Evolutionary conservation across 1,140 invertebrate species (phyloP).

Genomic region (Drosophila ironensis): DNA sequence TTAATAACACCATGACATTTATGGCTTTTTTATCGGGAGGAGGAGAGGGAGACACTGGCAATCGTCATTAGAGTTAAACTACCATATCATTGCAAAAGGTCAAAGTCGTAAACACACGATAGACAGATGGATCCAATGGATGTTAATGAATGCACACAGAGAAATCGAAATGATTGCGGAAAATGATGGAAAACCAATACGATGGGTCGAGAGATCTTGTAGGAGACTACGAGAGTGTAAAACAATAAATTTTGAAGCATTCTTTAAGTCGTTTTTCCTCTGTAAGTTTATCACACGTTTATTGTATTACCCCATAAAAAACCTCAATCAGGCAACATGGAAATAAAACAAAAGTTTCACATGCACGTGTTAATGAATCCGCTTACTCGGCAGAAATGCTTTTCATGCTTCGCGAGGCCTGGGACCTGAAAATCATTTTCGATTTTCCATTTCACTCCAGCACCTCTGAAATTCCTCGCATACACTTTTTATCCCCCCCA

Average conservation of each 20-base stretch:
- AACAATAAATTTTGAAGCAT: no score
- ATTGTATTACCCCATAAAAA: constrained; percentile 8
- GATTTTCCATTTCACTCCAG: constrained; percentile 6
- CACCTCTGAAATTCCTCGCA: background rate
- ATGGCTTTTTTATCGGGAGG: constrained; percentile 46
- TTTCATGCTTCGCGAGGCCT: constrained; percentile 9
- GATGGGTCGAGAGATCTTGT: no score
- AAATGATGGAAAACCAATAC: background rate
- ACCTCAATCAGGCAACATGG: background rate
- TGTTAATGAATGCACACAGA: constrained; percentile 21
- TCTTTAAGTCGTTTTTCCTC: background rate
- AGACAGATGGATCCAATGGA: constrained; percentile 31
- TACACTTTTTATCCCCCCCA: background rate
- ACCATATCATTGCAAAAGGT: constrained; percentile 65
- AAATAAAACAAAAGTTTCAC: constrained; percentile 30
- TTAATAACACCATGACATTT: constrained; percentile 68
- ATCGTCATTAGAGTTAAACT: constrained; percentile 60
- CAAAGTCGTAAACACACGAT: constrained; percentile 63
- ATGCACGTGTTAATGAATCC: constrained; percentile 58
- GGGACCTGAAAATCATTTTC: constrained; percentile 3
- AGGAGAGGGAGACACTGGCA: no score
- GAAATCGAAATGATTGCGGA: background rate
- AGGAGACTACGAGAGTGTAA: no score
- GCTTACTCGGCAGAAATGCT: constrained; percentile 50
- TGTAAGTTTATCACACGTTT: background rate